Percentiles rank a stretch among this genome's conserved stretches.
phyloP scores from a whole-genome alignment of 2,113 vertebrate genomes.

The Amia ocellicauda region DNA sequence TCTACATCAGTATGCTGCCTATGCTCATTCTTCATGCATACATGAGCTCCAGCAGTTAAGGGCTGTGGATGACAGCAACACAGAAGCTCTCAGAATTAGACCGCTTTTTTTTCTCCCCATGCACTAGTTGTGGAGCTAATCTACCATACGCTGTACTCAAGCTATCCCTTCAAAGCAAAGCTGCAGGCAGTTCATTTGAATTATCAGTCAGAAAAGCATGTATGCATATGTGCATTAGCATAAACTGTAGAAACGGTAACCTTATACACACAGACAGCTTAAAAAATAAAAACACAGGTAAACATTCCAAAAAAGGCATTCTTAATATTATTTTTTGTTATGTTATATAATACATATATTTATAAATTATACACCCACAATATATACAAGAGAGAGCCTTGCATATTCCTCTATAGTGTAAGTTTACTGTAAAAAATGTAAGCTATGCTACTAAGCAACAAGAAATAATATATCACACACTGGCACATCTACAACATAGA shows the following conservation, averaged over 20 bases:
- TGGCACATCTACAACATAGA: slow-evolving; percentile 6
- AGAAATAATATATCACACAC: slow-evolving; percentile 45
- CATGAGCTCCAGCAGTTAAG: neutral
- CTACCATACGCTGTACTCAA: slow-evolving; percentile 31
- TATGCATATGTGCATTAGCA: slow-evolving; percentile 28
- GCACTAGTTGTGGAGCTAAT: slow-evolving; percentile 39
- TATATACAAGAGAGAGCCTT: too few relatives aligned
- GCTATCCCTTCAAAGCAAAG: slow-evolving; percentile 39
- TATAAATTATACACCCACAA: too few relatives aligned
- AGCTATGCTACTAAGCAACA: slow-evolving; percentile 35
- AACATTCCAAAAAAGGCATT: too few relatives aligned
- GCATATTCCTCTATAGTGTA: too few relatives aligned
- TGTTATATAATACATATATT: too few relatives aligned
- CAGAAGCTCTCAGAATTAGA: slow-evolving; percentile 5
- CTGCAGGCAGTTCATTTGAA: slow-evolving; percentile 49
- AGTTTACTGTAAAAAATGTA: neutral
- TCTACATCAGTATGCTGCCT: slow-evolving; percentile 10
- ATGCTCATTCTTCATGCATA: neutral
- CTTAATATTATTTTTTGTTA: too few relatives aligned
- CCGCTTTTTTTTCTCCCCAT: neutral
- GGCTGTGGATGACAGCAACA: slow-evolving; percentile 7
- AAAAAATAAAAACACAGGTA: too few relatives aligned
- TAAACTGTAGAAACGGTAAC: too few relatives aligned
- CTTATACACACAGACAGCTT: too few relatives aligned
- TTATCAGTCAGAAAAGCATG: too few relatives aligned